phyloP scores from a whole-genome alignment of 2,888 invertebrate species.

The Drosophila antonietae region DNA sequence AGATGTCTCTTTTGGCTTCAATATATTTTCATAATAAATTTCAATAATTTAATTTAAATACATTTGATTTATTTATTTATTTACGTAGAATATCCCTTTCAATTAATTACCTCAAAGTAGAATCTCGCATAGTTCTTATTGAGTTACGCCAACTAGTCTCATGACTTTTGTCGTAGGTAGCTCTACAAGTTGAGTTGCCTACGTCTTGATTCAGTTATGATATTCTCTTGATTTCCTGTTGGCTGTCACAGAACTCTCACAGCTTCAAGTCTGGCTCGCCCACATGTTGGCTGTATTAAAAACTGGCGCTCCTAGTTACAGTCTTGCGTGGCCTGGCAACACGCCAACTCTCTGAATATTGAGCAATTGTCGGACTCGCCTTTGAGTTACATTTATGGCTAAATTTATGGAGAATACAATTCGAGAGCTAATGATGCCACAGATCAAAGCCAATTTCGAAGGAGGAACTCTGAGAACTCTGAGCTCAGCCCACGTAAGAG shows the following conservation, averaged over 20 bases:
- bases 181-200: slow-evolving; percentile 4
- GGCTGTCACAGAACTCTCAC: slow-evolving; percentile 13
- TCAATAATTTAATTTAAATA: no score
- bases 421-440: slow-evolving; percentile 62
- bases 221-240: slow-evolving; percentile 30
- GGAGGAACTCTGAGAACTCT: background rate
- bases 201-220: slow-evolving; percentile 12
- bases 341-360: slow-evolving; percentile 57
- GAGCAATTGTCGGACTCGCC: slow-evolving; percentile 55
- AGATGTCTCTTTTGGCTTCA: no score
- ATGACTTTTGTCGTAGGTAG: background rate
- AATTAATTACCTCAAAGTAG: background rate
- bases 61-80: no score
- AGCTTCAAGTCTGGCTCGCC: slow-evolving; percentile 44
- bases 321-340: slow-evolving; percentile 33
- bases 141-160: slow-evolving; percentile 15
- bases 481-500: slow-evolving; percentile 57
- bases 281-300: slow-evolving; percentile 35
- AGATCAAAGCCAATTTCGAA: slow-evolving; percentile 61
- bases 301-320: slow-evolving; percentile 64
- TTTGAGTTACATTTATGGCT: slow-evolving; percentile 27
- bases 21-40: no score
- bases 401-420: slow-evolving; percentile 38
- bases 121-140: no score
- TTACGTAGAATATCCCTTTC: background rate